phyloP scores from a whole-genome alignment of 2,113 vertebrate genomes.

The Hypanus sabinus region DNA sequence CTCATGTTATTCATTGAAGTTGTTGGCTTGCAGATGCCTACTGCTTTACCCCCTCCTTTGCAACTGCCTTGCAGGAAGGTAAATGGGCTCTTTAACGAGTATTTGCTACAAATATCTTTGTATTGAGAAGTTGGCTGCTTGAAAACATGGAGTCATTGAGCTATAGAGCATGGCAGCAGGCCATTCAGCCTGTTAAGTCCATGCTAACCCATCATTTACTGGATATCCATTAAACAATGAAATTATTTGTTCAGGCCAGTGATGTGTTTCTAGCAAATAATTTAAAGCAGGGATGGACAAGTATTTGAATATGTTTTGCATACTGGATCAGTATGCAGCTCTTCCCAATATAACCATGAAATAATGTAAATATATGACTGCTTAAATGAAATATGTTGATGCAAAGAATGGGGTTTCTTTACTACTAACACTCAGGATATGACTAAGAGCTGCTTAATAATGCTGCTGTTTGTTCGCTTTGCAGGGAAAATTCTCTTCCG shows the following conservation, averaged over 20 bases:
- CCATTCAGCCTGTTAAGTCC: no score
- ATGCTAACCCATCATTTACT: background rate
- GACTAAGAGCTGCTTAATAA: background rate
- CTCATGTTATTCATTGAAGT: background rate
- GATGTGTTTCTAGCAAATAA: background rate
- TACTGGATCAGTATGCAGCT: background rate
- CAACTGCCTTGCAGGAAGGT: background rate
- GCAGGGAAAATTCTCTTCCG: constrained; percentile 96
- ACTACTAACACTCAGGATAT: background rate
- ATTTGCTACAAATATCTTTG: background rate
- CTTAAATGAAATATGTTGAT: background rate
- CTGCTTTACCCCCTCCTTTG: background rate
- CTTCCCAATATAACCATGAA: background rate
- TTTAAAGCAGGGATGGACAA: background rate
- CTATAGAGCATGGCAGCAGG: no score
- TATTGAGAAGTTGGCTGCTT: background rate
- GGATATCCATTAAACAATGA: background rate
- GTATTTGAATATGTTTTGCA: background rate
- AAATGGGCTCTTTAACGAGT: background rate
- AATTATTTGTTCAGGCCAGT: background rate
- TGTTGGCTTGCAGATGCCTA: background rate
- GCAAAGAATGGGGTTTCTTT: background rate
- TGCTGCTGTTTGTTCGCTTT: constrained; percentile 35
- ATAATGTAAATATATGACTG: background rate
- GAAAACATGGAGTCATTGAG: background rate